These are phyloP conservation scores for Ceratina calcarata DNA, from an alignment of 1,140 invertebrate genomes.

Conservation along the genomic window DNA sequence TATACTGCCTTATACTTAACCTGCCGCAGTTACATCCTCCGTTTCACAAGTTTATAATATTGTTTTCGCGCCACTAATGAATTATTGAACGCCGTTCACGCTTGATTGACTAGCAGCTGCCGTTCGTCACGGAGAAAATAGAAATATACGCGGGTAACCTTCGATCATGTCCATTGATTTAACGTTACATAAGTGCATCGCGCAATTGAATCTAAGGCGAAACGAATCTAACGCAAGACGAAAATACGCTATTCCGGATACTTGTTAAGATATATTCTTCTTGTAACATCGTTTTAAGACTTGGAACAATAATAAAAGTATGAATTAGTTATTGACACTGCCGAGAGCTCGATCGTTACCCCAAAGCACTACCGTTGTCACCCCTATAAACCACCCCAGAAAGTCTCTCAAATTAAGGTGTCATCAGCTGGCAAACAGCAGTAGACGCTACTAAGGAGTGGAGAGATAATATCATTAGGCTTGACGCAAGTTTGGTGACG, in stretches of 20 bases:
- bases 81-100: constrained; percentile 8
- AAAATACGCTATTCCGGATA: neutral
- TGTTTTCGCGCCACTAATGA: neutral
- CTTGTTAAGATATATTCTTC: no score
- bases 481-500: constrained; percentile 12
- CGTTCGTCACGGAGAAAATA: neutral
- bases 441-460: neutral
- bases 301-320: neutral
- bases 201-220: neutral
- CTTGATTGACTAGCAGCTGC: neutral
- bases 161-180: neutral
- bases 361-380: neutral
- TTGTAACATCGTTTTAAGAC: no score
- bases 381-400: neutral
- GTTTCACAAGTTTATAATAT: neutral
- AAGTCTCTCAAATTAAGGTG: neutral
- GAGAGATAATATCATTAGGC: constrained; percentile 10
- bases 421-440: constrained; percentile 4
- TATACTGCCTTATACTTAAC: neutral
- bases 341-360: neutral
- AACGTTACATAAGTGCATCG: neutral
- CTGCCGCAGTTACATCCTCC: neutral
- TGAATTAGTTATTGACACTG: neutral
- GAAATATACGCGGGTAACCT: neutral
- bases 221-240: no score